phyloP scores from a whole-genome alignment of 2,888 invertebrate species.

The Melinaea menophilus region DNA sequence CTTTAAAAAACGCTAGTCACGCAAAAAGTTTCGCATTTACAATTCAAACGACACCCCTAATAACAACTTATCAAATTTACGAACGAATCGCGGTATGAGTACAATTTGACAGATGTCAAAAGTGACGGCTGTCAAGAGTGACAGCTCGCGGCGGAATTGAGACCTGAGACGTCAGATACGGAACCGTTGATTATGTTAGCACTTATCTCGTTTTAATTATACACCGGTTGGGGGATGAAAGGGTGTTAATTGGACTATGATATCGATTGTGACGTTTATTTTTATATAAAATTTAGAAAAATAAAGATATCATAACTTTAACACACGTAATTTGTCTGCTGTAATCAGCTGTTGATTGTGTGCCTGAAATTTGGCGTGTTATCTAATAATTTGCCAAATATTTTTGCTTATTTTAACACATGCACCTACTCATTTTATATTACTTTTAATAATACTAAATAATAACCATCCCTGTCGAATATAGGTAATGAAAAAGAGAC shows the following conservation, averaged over 20 bases:
- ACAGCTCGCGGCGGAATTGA: conserved; percentile 56
- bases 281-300: conserved; percentile 13
- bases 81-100: conserved; percentile 59
- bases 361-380: too few species aligned
- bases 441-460: too few species aligned
- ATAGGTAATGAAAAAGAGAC: too few species aligned
- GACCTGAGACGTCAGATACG: conserved; percentile 61
- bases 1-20: conserved; percentile 52
- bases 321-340: too few species aligned
- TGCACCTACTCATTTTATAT: too few species aligned
- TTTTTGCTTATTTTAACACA: too few species aligned
- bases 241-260: conserved; percentile 25
- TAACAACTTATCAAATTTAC: conserved; percentile 57
- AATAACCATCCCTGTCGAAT: too few species aligned
- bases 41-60: conserved; percentile 61
- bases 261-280: conserved; percentile 12
- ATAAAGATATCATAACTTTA: neutral
- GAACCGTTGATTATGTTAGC: conserved; percentile 67
- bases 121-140: conserved; percentile 50
- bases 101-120: conserved; percentile 47
- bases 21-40: conserved; percentile 50
- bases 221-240: conserved; percentile 40
- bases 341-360: too few species aligned
- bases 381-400: too few species aligned
- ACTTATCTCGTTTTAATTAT: conserved; percentile 66